A percentile compares a stretch with the other conserved stretches of the same genome.
These are phyloP conservation scores for Fragum fragum DNA, from an alignment of 2,888 invertebrate genomes.

Conservation along the genomic window DNA sequence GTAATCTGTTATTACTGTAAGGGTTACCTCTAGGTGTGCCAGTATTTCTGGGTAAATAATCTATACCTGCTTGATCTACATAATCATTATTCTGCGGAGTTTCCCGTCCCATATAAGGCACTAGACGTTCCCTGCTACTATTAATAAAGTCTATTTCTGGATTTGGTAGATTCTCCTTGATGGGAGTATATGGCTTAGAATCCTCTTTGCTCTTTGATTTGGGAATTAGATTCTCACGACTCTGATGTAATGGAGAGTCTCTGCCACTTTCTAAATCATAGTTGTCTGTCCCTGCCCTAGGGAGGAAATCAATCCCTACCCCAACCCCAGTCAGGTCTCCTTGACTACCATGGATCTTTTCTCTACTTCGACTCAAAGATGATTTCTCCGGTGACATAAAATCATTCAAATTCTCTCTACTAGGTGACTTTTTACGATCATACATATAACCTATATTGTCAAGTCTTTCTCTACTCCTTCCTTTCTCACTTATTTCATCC, in stretches of 20 bases:
- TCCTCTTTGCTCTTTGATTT: conserved; percentile 40
- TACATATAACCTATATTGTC: conserved; percentile 57
- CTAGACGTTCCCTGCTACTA: conserved; percentile 41
- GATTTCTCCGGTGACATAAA: conserved; percentile 37
- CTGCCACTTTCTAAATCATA: conserved; percentile 43
- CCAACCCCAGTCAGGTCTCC: conserved; percentile 41
- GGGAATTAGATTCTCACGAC: conserved; percentile 61
- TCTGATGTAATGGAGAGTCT: conserved; percentile 61
- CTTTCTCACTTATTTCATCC: conserved; percentile 54
- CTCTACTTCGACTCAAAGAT: conserved; percentile 32
- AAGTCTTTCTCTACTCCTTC: conserved; percentile 66
- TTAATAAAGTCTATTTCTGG: conserved; percentile 33
- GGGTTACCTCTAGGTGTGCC: conserved; percentile 45
- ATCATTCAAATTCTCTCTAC: conserved; percentile 57
- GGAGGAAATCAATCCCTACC: conserved; percentile 52
- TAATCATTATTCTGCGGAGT: conserved; percentile 61
- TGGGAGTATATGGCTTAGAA: conserved; percentile 19
- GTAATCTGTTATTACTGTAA: conserved; percentile 8
- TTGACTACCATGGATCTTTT: conserved; percentile 39
- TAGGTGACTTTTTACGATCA: conserved; percentile 56
- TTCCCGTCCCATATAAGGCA: conserved; percentile 48
- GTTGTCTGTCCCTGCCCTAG: conserved; percentile 34
- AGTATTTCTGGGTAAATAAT: conserved; percentile 59
- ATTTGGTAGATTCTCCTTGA: conserved; percentile 43
- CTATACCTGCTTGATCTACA: conserved; percentile 53